A percentile compares a stretch with the other conserved stretches of the same genome.
Conservation (phyloP, 2,797 vertebrate genomes). For the Artibeus jamaicensis region DNA sequence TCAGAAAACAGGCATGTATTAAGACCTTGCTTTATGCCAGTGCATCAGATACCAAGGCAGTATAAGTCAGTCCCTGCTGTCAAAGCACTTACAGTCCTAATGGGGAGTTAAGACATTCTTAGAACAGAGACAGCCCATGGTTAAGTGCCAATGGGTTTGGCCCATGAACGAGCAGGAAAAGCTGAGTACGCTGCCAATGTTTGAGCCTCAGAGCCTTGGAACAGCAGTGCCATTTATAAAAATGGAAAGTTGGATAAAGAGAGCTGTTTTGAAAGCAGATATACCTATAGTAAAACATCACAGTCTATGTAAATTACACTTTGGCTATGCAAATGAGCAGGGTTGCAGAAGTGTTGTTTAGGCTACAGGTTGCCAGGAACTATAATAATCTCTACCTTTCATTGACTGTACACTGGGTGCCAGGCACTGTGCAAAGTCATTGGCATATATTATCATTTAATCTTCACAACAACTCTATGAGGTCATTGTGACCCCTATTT, state of each 20-base stretch:
- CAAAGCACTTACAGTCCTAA: neutral
- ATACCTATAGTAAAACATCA: constrained; percentile 60
- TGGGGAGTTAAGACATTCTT: constrained; percentile 39
- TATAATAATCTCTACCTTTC: constrained; percentile 53
- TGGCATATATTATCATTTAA: constrained; percentile 39
- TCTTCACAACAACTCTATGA: neutral
- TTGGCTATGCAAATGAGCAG: constrained; percentile 48
- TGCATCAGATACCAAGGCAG: neutral
- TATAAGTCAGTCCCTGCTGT: constrained; percentile 24
- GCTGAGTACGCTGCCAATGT: constrained; percentile 26
- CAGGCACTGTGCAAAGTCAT: neutral
- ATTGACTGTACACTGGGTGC: constrained; percentile 6
- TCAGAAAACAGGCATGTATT: constrained; percentile 22
- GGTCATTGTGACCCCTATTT: neutral
- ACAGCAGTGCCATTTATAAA: constrained; percentile 61
- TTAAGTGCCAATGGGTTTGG: constrained; percentile 47
- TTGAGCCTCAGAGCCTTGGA: constrained; percentile 40
- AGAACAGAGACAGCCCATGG: constrained; percentile 26
- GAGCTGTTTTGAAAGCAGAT: constrained; percentile 48
- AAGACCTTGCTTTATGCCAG: neutral
- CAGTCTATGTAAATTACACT: constrained; percentile 52
- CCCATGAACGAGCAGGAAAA: constrained; percentile 49
- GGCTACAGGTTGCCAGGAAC: neutral
- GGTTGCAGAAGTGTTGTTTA: constrained; percentile 29
- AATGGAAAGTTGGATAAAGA: constrained; percentile 47